phyloP scores from a whole-genome alignment of 1,140 invertebrate species.

The Coelopa frigida region DNA sequence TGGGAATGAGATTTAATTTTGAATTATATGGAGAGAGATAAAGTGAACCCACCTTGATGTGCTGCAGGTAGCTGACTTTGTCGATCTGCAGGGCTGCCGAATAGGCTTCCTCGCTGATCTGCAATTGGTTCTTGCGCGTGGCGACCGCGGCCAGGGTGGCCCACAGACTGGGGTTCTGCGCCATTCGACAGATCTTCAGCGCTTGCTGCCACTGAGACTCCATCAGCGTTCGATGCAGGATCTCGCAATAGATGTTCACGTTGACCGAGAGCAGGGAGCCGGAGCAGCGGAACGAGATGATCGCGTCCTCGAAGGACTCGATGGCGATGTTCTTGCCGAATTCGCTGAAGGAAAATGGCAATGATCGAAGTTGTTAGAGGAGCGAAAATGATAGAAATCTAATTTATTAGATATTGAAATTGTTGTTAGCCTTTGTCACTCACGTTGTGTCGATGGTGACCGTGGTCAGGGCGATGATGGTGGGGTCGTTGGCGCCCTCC shows the following conservation, averaged over 20 bases:
- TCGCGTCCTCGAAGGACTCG: slow-evolving; percentile 65
- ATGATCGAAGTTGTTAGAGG: background rate
- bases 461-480: slow-evolving; percentile 52
- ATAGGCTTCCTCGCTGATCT: slow-evolving; percentile 83
- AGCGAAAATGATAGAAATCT: no score
- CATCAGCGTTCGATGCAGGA: slow-evolving; percentile 34
- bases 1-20: slow-evolving; percentile 15
- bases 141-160: slow-evolving; percentile 80
- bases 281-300: slow-evolving; percentile 35
- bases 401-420: slow-evolving; percentile 14
- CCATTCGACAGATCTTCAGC: slow-evolving; percentile 34
- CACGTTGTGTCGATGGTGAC: slow-evolving; percentile 51
- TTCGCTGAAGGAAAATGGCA: slow-evolving; percentile 26
- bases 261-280: slow-evolving; percentile 33
- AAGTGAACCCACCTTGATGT: slow-evolving; percentile 58
- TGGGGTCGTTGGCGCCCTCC: slow-evolving; percentile 65
- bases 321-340: slow-evolving; percentile 66
- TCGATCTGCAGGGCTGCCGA: slow-evolving; percentile 82
- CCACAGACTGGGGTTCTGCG: slow-evolving; percentile 72
- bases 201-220: slow-evolving; percentile 40
- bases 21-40: no score
- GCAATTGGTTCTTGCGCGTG: slow-evolving; percentile 65
- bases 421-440: slow-evolving; percentile 39
- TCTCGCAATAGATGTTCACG: slow-evolving; percentile 36
- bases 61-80: slow-evolving; percentile 80